Percentiles rank a stretch among this genome's conserved stretches.
These are phyloP conservation scores for Thalassarche chlororhynchos DNA, from an alignment of 2,113 vertebrate genomes.

Conservation along the genomic window DNA sequence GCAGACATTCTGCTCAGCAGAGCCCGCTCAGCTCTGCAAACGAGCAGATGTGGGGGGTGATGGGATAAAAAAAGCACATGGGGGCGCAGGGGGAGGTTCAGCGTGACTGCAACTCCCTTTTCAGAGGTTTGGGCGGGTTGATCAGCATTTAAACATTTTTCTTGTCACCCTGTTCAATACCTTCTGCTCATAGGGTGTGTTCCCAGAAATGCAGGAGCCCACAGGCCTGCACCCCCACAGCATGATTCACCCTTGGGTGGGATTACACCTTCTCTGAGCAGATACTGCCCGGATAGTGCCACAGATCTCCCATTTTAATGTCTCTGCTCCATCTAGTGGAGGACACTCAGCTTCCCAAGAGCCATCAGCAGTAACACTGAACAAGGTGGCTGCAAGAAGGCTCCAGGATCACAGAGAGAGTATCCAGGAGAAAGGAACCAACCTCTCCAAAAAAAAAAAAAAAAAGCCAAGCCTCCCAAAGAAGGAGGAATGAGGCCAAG, in stretches of 20 bases:
- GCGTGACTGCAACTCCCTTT: constrained; percentile 65
- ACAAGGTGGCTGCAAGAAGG: not conserved
- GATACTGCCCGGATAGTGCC: not conserved
- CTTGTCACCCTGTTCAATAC: constrained; percentile 60
- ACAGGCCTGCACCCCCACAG: constrained; percentile 65
- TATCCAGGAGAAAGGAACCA: not conserved
- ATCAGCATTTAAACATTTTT: constrained; percentile 46
- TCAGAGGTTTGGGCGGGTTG: constrained; percentile 58
- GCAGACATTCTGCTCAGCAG: not conserved
- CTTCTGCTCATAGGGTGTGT: constrained; percentile 52
- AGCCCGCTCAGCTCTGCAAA: constrained; percentile 25
- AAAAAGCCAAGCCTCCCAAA: not conserved
- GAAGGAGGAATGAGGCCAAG: not conserved
- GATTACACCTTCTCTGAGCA: constrained; percentile 12
- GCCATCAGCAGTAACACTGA: not conserved
- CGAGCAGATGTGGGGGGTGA: constrained; percentile 53
- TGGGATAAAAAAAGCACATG: constrained; percentile 56
- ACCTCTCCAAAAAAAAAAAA: not conserved
- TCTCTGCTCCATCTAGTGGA: constrained; percentile 70
- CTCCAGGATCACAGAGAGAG: not conserved
- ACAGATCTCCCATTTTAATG: not conserved
- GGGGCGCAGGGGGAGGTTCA: constrained; percentile 62
- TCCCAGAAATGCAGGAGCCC: constrained; percentile 52
- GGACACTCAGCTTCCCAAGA: not conserved
- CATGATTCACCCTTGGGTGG: constrained; percentile 66